Evolutionary conservation across 2,113 vertebrate species (phyloP), one percentile per base, ranked within the genome.

Genomic region (Eudyptes chrysolophus): DNA sequence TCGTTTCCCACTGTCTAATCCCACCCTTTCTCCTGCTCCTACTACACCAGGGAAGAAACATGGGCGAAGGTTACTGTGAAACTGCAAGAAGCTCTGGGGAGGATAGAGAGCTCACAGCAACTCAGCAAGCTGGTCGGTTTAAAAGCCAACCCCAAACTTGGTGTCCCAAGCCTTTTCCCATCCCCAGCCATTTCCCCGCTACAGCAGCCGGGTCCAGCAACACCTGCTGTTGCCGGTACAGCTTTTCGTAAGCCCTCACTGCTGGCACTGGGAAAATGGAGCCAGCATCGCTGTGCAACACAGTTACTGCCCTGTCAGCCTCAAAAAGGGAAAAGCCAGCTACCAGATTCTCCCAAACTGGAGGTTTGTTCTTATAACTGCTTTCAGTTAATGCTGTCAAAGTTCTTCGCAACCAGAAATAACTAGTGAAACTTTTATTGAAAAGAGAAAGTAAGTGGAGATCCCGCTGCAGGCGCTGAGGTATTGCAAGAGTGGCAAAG

Each of bases 241-340:
- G 48, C 9, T 75, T 82, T 52, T 74, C 6, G 0, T 6, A 16
- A 55, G 1, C 5, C 17, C 74, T 7, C 7, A 0, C 51, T 21
- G 36, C 40, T 40, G 40, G 49, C 48, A 4, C 70, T 2, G 51
- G 77, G 55, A 17, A 34, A 74, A 34, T 0, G 2, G 72, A 66
- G 69, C 21, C 32, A 52, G 55, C 55, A 6, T 30, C 2, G 0
- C 46, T 9, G 27, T 6, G 27, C 54, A 25, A 44, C 68, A 5
- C 13, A 14, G 54, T 15, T 34, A 14, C 52, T 16, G 15, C 36
- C 58, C 54, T 10, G 8, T 5, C 55, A 70, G 62, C 54, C 60
- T 40, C 44, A 1, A 5, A 6, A 25, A 21, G 22, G 84, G 61
- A 32, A 84, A 80, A 66, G 26, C 7, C 76, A 58, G 18, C 30